Evolutionary conservation across 2,797 vertebrate genomes (phyloP), one percentile per base, ranked within the genome.

Genomic region (Dendrocincla tyrannina): DNA sequence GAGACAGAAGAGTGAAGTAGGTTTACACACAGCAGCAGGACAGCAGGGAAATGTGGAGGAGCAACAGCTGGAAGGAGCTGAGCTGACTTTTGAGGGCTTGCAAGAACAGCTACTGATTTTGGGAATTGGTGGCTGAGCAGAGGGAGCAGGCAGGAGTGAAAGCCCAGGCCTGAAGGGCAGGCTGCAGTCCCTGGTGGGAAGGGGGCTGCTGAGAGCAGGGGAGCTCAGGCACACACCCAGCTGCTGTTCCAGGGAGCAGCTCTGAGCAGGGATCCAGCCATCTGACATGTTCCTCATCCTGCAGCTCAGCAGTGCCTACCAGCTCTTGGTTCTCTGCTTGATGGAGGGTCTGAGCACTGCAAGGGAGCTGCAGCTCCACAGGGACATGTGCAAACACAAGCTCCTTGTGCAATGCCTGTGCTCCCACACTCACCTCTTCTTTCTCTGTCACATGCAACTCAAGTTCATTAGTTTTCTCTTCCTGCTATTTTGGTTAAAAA

Each of bases 221-320:
- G 53, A 53, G 49, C 32, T 11, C 76, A 49, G 33, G 27, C 15
- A 19, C 1, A 24, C 16, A 13, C 27, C 49, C 10, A 4, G 67
- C 18, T 9, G 56, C 37, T 28, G 37, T 63, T 68, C 16, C 75
- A 59, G 42, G 17, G 23, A 19, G n/a, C 58, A 89, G 58, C 25
- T 60, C 37, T 62, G 73, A 30, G 49, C 46, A 55, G 8, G 15
- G 20, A 32, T 13, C 11, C 24, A 18, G 32, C 20, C 0, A 0
- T 35, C 17, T 12, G 27, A 9, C 0, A 0, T 22, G 33, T 30
- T 44, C 6, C 1, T 28, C 8, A 17, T 37, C 37, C 1, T 17
- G 33, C 35, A 49, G 10, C 4, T 10, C 2, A 7, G n/a, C 73
- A 44, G 25, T 1, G 2, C 3, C 1, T 28, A 11, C 56, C 47